Evolutionary conservation across 2,113 vertebrate species (phyloP).

Genomic region (Electrona antarctica): DNA sequence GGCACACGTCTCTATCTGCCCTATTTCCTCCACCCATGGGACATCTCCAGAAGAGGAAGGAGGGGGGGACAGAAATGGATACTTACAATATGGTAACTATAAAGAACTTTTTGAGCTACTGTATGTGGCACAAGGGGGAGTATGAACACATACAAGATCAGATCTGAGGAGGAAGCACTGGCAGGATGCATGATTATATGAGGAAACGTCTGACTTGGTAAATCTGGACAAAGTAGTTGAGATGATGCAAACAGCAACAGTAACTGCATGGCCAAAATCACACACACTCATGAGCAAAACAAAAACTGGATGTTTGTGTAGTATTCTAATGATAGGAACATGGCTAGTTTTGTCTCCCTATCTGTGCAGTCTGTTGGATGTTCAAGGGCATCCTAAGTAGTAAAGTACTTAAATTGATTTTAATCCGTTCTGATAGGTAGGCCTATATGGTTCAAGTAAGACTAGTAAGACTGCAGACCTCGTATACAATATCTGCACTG

Average conservation of each 20-base stretch:
- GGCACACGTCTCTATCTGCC: conserved; percentile 47
- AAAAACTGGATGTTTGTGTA: neutral
- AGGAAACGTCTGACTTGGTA: neutral
- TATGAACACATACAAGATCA: neutral
- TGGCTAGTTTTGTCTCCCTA: too few species aligned
- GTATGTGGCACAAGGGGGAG: neutral
- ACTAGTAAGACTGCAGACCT: too few species aligned
- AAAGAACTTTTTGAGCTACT: neutral
- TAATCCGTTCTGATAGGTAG: neutral
- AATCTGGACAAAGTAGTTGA: neutral
- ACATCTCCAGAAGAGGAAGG: conserved; percentile 46
- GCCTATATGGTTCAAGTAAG: too few species aligned
- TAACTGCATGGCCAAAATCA: neutral
- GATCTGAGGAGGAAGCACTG: conserved; percentile 7
- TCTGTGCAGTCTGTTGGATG: too few species aligned
- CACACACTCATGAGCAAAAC: neutral
- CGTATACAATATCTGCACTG: too few species aligned
- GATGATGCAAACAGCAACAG: neutral
- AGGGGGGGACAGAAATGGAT: conserved; percentile 14
- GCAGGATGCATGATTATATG: neutral
- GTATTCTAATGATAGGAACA: too few species aligned
- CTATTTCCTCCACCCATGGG: conserved; percentile 11
- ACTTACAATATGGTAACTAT: neutral
- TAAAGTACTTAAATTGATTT: too few species aligned
- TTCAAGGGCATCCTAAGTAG: neutral